Base-by-base conservation (phyloP, 2,888 invertebrate genomes). In the Palloptera scutellata region DNA sequence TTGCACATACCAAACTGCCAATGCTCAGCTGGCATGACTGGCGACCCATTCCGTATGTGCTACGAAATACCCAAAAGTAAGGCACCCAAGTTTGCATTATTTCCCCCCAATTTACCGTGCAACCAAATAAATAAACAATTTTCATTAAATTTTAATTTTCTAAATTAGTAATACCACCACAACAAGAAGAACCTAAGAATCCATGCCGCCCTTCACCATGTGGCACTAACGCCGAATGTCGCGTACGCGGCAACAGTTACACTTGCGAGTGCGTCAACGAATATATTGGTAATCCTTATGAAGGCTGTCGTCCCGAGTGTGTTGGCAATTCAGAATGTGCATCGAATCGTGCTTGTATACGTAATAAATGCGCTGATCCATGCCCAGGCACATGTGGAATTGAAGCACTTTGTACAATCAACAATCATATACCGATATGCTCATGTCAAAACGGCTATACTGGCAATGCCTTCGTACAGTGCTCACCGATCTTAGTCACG, bases 241-340 rank as follows among this genome's bases (percentile, higher is more conserved):
- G 88, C 58, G 84, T 87, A 15, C 77, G 77, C 19, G 86, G 79
- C 13, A 83, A 88, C 76, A 86, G 87, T 68, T 87, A 88, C 65
- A 89, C 90, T 19, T 91, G 91, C 76, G 80, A 82, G 54, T 85
- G 85, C 70, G 85, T 90, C 66, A 87, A 89, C 43, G 91, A 91
- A 67, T 89, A 92, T 75, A 89, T 89, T 72, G 93, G 93, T 20
- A 92, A 92, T 83, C 92, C 93, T 0, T 91, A 92, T 80, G 89
- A 91, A 71, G 89, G 89, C 54, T 92, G 92, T 78, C 88, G 92
- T 73, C 95, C 95, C 1, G 96, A 95, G 83, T 96, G 96, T 84
- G 86, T 95, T 15, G 91, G 92, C 64, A 95, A 95, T 80, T 91
- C 92, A 1, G 95, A 96, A 79, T 96, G 96, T 83, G 88, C 94